Base-by-base conservation (phyloP, 2,888 invertebrate genomes). In the Dicycla oo region DNA sequence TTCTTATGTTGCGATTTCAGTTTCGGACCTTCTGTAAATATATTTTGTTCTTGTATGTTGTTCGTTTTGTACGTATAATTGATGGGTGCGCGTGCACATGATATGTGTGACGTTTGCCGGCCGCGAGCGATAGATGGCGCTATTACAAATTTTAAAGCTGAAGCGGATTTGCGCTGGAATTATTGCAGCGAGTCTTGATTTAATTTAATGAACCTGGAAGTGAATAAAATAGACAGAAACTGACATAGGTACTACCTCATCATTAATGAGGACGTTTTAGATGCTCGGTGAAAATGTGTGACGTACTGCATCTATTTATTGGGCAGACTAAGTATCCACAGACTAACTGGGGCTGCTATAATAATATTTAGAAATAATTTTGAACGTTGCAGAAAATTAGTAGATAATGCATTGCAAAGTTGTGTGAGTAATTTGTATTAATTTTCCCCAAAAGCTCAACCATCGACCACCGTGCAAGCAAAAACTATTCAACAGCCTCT, bases 51-150 rank as follows among this genome's bases (percentile, higher is more conserved):
- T 13, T 57, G 58, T 30, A 58, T 51, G 75, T 57, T 75, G 53
- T 63, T 83, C 73, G 77, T 85, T 83, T 83, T 83, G 80, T 65
- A 80, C 77, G 45, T 75, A 73, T 87, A 86, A 88, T 86, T 86
- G 86, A 88, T 87, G 86, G 74, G 69, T 85, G 85, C 81, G 86
- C 82, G 78, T 86, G 88, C 87, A 73, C 86, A 81, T 84, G 87
- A 85, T 78, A 71, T 86, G 79, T 82, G 81, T 79, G 77, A 81
- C 76, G 72, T 67, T 78, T 70, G 67, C 78, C 64, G 58, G 57
- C 64, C 64, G 57, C 63, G 56, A 66, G 58, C 74, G 75, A 81
- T 83, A 86, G 87, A 86, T 86, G 83, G 83, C 68, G 73, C 78
- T 75, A 69, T 82, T 71, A 54, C 57, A 72, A 77, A 69, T 71